Conservation (phyloP, 2,888 invertebrate genomes). For the Mycalesis mineus region DNA sequence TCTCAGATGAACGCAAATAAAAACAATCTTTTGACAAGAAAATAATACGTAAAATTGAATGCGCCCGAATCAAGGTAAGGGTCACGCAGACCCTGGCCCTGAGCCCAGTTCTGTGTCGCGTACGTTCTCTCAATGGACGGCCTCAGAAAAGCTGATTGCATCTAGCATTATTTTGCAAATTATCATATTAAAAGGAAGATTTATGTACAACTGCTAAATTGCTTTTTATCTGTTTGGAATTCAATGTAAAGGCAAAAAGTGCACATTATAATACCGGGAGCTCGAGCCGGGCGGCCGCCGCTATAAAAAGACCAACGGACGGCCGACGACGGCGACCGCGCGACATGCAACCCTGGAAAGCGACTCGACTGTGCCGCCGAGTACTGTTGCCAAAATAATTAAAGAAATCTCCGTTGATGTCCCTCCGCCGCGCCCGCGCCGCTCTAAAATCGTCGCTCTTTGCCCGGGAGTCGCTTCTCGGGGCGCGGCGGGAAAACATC, state of each 20-base stretch:
- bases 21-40: neutral
- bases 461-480: conserved; percentile 78
- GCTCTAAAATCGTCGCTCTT: conserved; percentile 79
- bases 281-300: conserved; percentile 73
- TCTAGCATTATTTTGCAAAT: neutral
- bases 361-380: conserved; percentile 76
- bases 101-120: conserved; percentile 26
- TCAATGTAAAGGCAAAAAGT: conserved; percentile 32
- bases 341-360: conserved; percentile 78
- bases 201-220: neutral
- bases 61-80: conserved; percentile 27
- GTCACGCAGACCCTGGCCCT: conserved; percentile 29
- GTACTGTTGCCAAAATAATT: conserved; percentile 88
- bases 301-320: conserved; percentile 78
- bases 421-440: conserved; percentile 81
- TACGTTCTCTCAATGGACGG: conserved; percentile 9
- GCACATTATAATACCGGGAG: conserved; percentile 53
- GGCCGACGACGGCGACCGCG: conserved; percentile 64
- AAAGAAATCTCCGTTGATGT: conserved; percentile 83
- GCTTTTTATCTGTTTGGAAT: conserved; percentile 2
- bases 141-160: neutral
- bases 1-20: neutral
- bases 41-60: conserved; percentile 6
- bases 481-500: conserved; percentile 78
- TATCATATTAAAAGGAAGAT: neutral